Evolutionary conservation across 2,113 vertebrate genomes (phyloP), one percentile per base, ranked within the genome.

Genomic region (Melanostigma gelatinosum): DNA sequence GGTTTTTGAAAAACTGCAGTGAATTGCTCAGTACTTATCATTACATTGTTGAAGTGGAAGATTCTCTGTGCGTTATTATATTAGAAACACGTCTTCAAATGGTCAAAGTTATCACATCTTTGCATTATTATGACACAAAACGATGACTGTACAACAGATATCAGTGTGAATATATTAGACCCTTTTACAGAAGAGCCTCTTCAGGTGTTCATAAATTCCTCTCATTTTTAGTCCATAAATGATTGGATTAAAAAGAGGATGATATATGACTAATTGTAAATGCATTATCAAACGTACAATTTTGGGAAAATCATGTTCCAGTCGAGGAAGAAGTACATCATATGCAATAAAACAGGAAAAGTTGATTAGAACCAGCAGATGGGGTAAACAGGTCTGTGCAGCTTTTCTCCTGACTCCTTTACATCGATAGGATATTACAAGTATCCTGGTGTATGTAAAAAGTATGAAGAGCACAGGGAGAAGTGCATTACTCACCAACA

Each of bases 141-240:
- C 32, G 20, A 13, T 12, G 5, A 10, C 11, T 20, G 13, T 18
- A 13, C 12, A 68, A 52, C 8, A 38, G 10, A 32, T 4, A 29
- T 10, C 13, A 29, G n/a, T 8, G 4, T 40, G 24, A 54, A 52
- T 12, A 38, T 46, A 20, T 38, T 13, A 58, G 0, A 13, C 0
- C 0, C 2, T 2, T 57, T 71, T 72, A 15, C 27, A n/a, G 8
- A 87, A 60, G 22, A 79, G 36, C 4, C 3, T 66, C 29, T 68
- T 85, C 0, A 85, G 54, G 2, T 80, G 69, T 66, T 54, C 63
- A 3, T 15, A 68, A 1, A 87, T 77, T 32, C 74, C 64, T 38
- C 52, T 87, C 79, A 80, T 55, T 71, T 84, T 79, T 0, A 80
- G 24, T n/a, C 75, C 82, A 32, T 86, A 89, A 34, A 86, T 84